A percentile compares a stretch with the other conserved stretches of the same genome.
phyloP scores from a whole-genome alignment of 2,797 vertebrate species.

The Brachymystax lenok region DNA sequence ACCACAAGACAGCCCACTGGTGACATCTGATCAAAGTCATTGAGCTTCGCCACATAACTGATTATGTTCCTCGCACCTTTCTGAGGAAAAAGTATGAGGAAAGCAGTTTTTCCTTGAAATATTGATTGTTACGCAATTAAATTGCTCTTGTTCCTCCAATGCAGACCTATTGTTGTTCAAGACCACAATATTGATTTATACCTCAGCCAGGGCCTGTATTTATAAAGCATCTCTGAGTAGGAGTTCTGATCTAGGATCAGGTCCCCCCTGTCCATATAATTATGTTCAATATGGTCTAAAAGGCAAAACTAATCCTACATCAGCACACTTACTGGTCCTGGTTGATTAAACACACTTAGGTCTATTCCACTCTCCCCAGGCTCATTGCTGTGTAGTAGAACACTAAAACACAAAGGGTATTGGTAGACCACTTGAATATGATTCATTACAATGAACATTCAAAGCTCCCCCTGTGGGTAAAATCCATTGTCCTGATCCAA shows the following conservation, averaged over 20 bases:
- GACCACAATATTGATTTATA: too few species aligned
- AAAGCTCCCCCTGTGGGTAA: not conserved
- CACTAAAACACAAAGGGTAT: not conserved
- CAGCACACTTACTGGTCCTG: not conserved
- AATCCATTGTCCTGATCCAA: not conserved
- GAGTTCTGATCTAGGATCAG: conserved; percentile 5
- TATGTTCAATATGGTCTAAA: not conserved
- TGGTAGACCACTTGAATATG: not conserved
- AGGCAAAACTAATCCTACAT: not conserved
- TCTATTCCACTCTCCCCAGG: not conserved
- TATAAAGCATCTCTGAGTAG: not conserved
- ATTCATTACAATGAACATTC: not conserved
- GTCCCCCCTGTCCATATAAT: not conserved
- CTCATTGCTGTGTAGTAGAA: not conserved
- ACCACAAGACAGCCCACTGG: conserved; percentile 4
- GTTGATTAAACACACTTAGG: not conserved
- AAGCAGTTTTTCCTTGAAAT: conserved; percentile 20
- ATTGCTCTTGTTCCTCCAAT: too few species aligned
- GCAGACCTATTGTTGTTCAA: too few species aligned
- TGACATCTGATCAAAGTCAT: conserved; percentile 30
- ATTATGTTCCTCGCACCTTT: not conserved
- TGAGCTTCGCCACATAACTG: conserved; percentile 2
- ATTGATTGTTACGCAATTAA: conserved; percentile 43
- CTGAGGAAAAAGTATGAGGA: conserved; percentile 30
- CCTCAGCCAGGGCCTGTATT: too few species aligned